Evolutionary conservation across 2,113 vertebrate genomes (phyloP), one percentile per base, ranked within the genome.

Genomic region (Poicephalus gulielmi): DNA sequence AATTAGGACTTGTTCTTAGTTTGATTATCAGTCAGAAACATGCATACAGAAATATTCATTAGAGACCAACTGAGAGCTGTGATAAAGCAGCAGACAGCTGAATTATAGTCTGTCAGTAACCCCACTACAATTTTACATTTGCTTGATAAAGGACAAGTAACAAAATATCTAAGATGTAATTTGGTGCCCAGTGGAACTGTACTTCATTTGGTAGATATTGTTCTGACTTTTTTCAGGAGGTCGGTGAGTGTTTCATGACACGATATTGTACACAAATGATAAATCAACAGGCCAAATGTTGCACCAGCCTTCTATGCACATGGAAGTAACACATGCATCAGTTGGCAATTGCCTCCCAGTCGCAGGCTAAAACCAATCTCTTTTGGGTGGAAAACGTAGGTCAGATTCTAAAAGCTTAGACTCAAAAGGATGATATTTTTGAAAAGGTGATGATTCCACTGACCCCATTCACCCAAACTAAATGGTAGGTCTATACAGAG

Each of bases 11-110:
- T 96, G 96, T 96, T 97, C 97, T 95, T 98, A 95, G 95, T 97
- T 95, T 97, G 96, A 98, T 98, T 98, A 98, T 98, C 98, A 98
- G 97, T 98, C 88, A 95, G 94, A 97, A 97, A 97, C 97, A 98
- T 71, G 96, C 94, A 96, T 96, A 95, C 90, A 74, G 95, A 98
- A 98, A 98, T 98, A 98, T 97, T 98, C 98, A 97, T 96, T 97
- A 96, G 96, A 97, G 97, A 97, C 96, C 96, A 88, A 92, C 97
- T 90, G 98, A 97, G 96, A 98, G 96, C 95, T 97, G 95, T 96
- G 97, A 98, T 98, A 98, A 98, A 98, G 92, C 90, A 97, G 96
- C 94, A 97, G 97, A 98, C 96, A 90, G 97, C 92, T 95, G 97
- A 98, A 97, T 98, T 97, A 97, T 88, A 95, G 95, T 95, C 95